Evolutionary conservation across 2,797 vertebrate genomes (phyloP).

Genomic region (Acropternis orthonyx): DNA sequence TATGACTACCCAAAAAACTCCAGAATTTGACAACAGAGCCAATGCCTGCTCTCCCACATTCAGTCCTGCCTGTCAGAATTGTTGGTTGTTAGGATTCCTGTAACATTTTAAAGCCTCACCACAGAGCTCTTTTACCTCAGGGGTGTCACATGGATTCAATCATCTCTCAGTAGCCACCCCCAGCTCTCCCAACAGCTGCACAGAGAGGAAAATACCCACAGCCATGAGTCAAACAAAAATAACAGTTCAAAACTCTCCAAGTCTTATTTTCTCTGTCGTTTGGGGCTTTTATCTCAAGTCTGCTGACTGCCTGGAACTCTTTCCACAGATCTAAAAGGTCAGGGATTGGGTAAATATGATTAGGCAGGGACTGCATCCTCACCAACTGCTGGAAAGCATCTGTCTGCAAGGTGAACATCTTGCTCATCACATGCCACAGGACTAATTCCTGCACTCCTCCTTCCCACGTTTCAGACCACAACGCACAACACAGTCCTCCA

Average conservation of each 20-base stretch:
- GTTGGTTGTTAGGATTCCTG: neutral
- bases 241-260: neutral
- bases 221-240: constrained; percentile 31
- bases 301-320: constrained; percentile 20
- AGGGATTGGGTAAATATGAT: neutral
- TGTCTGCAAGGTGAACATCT: neutral
- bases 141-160: constrained; percentile 44
- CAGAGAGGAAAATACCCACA: constrained; percentile 23
- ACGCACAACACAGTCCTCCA: neutral
- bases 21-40: neutral
- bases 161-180: constrained; percentile 53
- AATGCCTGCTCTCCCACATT: neutral
- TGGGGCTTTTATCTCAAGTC: constrained; percentile 25
- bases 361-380: neutral
- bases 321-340: constrained; percentile 9
- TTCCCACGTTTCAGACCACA: neutral
- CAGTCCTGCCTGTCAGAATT: neutral
- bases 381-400: neutral
- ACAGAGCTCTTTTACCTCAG: constrained; percentile 21
- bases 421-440: neutral
- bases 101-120: neutral
- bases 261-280: neutral
- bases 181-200: constrained; percentile 64
- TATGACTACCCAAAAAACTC: neutral
- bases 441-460: neutral